These are phyloP conservation scores for Tipula lateralis DNA, from an alignment of 2,888 invertebrate genomes.

Conservation along the genomic window DNA sequence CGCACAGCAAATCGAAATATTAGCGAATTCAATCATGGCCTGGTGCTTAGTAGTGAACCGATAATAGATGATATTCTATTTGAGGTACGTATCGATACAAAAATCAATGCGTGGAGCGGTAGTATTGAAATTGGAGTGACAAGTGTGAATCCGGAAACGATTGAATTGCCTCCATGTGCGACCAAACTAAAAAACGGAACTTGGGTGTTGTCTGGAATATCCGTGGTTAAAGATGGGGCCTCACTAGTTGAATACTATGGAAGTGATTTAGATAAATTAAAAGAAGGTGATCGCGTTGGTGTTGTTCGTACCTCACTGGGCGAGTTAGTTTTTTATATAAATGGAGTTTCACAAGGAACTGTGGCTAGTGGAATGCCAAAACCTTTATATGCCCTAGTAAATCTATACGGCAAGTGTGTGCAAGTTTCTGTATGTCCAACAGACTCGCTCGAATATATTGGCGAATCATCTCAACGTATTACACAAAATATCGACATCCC, in stretches of 20 bases:
- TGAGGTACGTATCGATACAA: constrained; percentile 82
- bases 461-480: constrained; percentile 37
- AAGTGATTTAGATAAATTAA: constrained; percentile 73
- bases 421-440: constrained; percentile 58
- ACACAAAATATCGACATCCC: constrained; percentile 47
- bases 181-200: constrained; percentile 74
- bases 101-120: constrained; percentile 78
- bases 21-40: constrained; percentile 82
- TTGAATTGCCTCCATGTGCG: constrained; percentile 69
- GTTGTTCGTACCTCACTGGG: constrained; percentile 73
- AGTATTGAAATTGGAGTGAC: constrained; percentile 73
- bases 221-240: constrained; percentile 78
- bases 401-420: constrained; percentile 78
- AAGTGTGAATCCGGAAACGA: constrained; percentile 60
- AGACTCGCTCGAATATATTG: constrained; percentile 38
- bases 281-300: constrained; percentile 78
- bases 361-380: constrained; percentile 73
- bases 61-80: constrained; percentile 76
- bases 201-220: constrained; percentile 89
- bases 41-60: constrained; percentile 77
- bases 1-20: constrained; percentile 74
- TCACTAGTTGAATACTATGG: constrained; percentile 80
- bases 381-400: constrained; percentile 70
- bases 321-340: constrained; percentile 81
- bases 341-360: constrained; percentile 82